phyloP scores from a whole-genome alignment of 2,888 invertebrate genomes.

The Hanleya hanleyi region DNA sequence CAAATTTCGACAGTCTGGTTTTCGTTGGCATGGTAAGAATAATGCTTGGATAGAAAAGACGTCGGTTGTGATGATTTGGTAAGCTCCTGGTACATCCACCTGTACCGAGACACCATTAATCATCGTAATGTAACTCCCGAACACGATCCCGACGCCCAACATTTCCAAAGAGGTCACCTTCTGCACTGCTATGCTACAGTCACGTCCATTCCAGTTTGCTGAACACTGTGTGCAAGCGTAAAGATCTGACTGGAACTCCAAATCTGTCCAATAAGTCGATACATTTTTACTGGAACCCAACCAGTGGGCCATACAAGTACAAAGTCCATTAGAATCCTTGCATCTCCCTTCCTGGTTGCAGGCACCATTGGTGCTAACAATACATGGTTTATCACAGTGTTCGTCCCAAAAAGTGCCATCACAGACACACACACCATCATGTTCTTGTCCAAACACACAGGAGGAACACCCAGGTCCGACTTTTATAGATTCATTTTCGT shows the following conservation, averaged over 20 bases:
- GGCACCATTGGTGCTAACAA: conserved; percentile 35
- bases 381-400: conserved; percentile 34
- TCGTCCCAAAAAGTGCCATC: background rate
- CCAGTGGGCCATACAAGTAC: conserved; percentile 46
- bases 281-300: conserved; percentile 29
- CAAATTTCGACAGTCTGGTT: conserved; percentile 40
- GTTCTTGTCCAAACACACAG: too few species aligned
- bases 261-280: too few species aligned
- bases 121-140: conserved; percentile 44
- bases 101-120: conserved; percentile 43
- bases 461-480: too few species aligned
- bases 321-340: conserved; percentile 37
- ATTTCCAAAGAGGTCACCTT: background rate
- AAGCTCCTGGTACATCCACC: conserved; percentile 40
- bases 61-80: conserved; percentile 28
- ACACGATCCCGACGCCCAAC: conserved; percentile 35
- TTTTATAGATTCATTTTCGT: too few species aligned
- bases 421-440: too few species aligned
- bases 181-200: conserved; percentile 46
- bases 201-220: conserved; percentile 44
- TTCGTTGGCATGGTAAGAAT: conserved; percentile 44
- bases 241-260: too few species aligned
- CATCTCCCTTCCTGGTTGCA: conserved; percentile 48
- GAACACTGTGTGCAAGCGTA: conserved; percentile 47
- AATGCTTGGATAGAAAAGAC: conserved; percentile 41